Percentiles rank a stretch among this genome's conserved stretches.
Conservation (phyloP, 2,113 vertebrate genomes). For the Phodopus roborovskii region DNA sequence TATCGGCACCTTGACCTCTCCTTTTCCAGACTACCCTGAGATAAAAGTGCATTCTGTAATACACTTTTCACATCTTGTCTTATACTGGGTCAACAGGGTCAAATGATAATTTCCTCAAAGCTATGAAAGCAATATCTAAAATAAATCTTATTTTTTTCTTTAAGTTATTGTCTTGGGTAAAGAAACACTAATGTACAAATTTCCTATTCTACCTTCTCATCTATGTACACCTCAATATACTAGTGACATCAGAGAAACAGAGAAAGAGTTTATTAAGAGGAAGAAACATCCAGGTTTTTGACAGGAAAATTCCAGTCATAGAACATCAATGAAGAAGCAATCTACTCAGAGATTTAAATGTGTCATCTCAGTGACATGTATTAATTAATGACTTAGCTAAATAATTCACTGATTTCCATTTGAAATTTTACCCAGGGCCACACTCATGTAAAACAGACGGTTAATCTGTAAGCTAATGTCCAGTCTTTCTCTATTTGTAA, state of each 20-base stretch:
- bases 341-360: conserved; percentile 21
- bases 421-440: neutral
- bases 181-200: neutral
- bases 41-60: neutral
- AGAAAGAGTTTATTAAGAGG: neutral
- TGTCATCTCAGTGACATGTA: neutral
- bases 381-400: neutral
- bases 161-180: neutral
- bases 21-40: neutral
- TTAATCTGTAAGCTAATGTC: neutral
- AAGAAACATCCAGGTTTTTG: conserved; percentile 30
- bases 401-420: neutral
- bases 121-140: neutral
- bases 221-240: neutral
- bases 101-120: neutral
- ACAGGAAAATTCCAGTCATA: neutral
- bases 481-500: neutral
- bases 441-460: neutral
- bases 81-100: neutral
- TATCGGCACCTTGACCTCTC: neutral
- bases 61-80: neutral
- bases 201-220: neutral
- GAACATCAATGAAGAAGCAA: neutral
- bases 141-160: neutral
- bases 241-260: conserved; percentile 21